Evolutionary conservation across 2,797 vertebrate species (phyloP), one percentile per base, ranked within the genome.

Genomic region (Lagocephalus sceleratus): DNA sequence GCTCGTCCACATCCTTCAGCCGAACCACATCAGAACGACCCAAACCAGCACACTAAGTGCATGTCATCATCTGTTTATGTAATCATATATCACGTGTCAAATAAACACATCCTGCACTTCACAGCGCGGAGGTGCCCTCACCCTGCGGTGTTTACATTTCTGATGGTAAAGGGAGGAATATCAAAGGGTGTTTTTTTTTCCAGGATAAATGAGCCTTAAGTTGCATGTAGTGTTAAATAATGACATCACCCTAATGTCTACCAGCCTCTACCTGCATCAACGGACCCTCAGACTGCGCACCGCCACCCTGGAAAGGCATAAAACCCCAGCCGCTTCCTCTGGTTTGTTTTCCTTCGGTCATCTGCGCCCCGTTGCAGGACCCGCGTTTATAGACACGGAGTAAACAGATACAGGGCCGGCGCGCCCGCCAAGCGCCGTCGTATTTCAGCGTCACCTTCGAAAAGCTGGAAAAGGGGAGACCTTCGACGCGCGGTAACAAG

Each of bases 311-410:
- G 79, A 87, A 86, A 83, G 69, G 76, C 69, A 71, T 72, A 54
- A 20, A 20, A 75, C 61, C 58, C 2, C 19, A 73, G 49, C 62
- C 48, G 55, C 78, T 81, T 78, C 66, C 35, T 2, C 61, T 39
- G 71, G 64, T 83, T 71, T 88, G 65, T 89, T 88, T 88, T 70
- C 71, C 64, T 85, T 83, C 75, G 5, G 68, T 78, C 71, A 68
- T 72, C 59, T 80, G 78, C 60, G 71, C 60, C 71, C 57, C n/a
- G n/a, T 78, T 72, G 73, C 71, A 81, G 73, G 71, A 66, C 54
- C 42, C 68, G 48, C 79, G 73, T 87, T 86, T 79, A 79, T 75
- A 75, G 71, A 73, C 74, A 47, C 12, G 32, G 75, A 70, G 52
- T 67, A 68, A 21, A 35, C 73, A 71, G 65, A 76, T 61, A 14